Conservation (phyloP, 2,888 invertebrate genomes). For the Perithous albicinctus region DNA sequence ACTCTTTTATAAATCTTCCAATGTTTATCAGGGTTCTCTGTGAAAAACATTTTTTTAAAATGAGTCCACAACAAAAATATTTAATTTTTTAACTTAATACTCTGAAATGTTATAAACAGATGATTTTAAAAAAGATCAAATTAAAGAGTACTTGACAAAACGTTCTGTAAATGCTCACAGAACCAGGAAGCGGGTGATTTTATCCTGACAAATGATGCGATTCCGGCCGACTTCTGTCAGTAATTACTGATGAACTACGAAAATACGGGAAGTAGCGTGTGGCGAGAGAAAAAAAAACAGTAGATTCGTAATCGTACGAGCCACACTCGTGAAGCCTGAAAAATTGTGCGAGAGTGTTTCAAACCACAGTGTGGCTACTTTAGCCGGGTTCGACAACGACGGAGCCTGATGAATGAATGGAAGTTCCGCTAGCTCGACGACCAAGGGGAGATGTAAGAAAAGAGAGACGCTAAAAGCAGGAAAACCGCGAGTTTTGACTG, state of each 20-base stretch:
- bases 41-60: too few species aligned
- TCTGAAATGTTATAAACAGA: neutral
- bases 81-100: too few species aligned
- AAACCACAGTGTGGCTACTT: constrained; percentile 45
- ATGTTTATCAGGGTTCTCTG: too few species aligned
- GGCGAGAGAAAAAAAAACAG: constrained; percentile 72
- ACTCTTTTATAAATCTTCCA: too few species aligned
- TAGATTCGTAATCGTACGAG: constrained; percentile 71
- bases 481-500: constrained; percentile 66
- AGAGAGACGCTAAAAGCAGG: constrained; percentile 50
- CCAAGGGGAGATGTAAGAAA: constrained; percentile 38
- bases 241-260: constrained; percentile 73
- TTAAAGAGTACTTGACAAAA: neutral
- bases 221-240: constrained; percentile 65
- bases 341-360: constrained; percentile 77
- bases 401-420: constrained; percentile 75
- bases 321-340: constrained; percentile 73
- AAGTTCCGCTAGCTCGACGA: constrained; percentile 45
- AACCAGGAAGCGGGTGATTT: constrained; percentile 40
- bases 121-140: neutral
- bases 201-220: constrained; percentile 78
- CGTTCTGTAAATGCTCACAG: constrained; percentile 2
- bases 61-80: too few species aligned
- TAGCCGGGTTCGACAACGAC: constrained; percentile 8
- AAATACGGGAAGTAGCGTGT: constrained; percentile 72